Evolutionary conservation across 2,888 invertebrate genomes (phyloP), one percentile per base, ranked within the genome.

Genomic region (Cryptosula pallasiana): DNA sequence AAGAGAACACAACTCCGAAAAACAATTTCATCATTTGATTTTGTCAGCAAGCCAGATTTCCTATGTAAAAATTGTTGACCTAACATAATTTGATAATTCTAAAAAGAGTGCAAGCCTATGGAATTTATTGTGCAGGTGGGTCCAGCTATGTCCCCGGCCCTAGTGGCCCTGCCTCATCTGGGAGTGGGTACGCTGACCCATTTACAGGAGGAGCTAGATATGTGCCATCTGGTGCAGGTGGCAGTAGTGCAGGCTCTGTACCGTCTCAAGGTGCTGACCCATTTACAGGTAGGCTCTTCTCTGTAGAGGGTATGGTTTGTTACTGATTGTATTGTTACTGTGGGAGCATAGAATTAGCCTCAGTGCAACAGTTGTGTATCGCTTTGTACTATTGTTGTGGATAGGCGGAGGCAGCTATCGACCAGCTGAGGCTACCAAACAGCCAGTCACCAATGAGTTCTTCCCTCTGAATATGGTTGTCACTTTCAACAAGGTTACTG

Each of bases 141-240:
- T 89, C 87, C 69, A 89, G 92, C 9, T 92, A 92, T 82, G 88
- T 90, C 71, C 90, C 91, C 69, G 86, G 84, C 27, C 58, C 76
- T 29, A 75, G 35, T 2, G 36, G 72, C 1, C 58, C 71, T 13
- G 73, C 72, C 23, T 55, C 73, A 34, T 72, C 71, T 3, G 54
- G 32, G 16, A 34, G 75, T 13, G 75, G 78, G 20, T 77, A 80
- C 13, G 81, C 79, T n/a, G 87, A 87, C 78, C 87, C 87, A n/a
- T 86, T 87, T 72, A 87, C 87, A 23, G 87, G 87, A 23, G 77
- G 79, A 27, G 83, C 79, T 35, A 78, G 85, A 29, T 86, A 85
- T 74, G 78, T 83, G 29, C 83, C 84, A n/a, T 23, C 63, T 34
- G n/a, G 63, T 34, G 29, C 25, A 25, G 55, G 23, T n/a, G 3